Evolutionary conservation across 1,140 invertebrate genomes (phyloP), one percentile per base, ranked within the genome.

Genomic region (Sitophilus oryzae): DNA sequence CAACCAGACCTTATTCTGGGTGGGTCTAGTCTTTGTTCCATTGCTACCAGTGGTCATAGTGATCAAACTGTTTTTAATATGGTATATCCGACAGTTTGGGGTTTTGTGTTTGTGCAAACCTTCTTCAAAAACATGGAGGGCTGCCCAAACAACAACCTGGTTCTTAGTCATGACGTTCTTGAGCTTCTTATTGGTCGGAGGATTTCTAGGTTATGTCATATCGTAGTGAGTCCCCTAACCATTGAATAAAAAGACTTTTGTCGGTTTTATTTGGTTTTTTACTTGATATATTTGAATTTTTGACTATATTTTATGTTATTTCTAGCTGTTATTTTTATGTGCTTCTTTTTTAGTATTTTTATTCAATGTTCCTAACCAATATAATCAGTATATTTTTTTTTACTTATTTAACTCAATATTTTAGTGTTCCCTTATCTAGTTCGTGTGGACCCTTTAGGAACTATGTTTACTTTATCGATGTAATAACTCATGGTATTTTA

Each of bases 1-100:
- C 73, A 87, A 85, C 68, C 85, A 89, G 66, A 79, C 79, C 3
- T 67, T 88, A 42, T 79, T 87, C 58, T 88, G 84, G 84, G 75
- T 85, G 14, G 85, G 82, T 10, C 73, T 85, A 45, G 78, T 82
- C 59, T 85, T 84, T 69, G 80, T 80, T 34, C 86, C 86, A 5
- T 63, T 82, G 5, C 70, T 87, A 48, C 76, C 79, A 2, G 58
- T 79, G 0, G 70, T 84, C 0, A 77, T 84, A 1, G 68, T 81
- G 8, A n/a, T 82, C 15, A 88, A 88, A 67, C 71, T 86, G 53
- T 70, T 82, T 42, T 61, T 85, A 4, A 77, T 78, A 8, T 88
- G 86, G 76, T 85, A 88, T 66, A 73, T 86, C 18, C 82, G 82
- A 63, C 77, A 79, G 43, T 65, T 65, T 44, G 71, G 72, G 10